Evolutionary conservation across 2,888 invertebrate species (phyloP).

Genomic region (Cerastoderma edule): DNA sequence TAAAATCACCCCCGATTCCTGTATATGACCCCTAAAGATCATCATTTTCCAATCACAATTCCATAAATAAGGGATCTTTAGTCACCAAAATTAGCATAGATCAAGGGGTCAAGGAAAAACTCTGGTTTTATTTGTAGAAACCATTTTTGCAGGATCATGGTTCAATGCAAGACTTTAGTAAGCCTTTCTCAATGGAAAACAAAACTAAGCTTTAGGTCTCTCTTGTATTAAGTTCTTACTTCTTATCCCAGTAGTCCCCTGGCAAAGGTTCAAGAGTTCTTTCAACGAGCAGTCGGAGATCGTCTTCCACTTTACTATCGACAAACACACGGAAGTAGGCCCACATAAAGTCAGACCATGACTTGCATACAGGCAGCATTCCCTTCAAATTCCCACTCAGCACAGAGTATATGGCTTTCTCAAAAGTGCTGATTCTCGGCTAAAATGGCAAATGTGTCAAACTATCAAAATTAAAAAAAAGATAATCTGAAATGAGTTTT

Average conservation of each 20-base stretch:
- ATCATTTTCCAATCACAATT: too few relatives aligned
- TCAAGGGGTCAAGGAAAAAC: too few relatives aligned
- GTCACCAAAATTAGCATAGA: too few relatives aligned
- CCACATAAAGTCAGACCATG: conserved; percentile 97
- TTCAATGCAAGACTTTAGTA: too few relatives aligned
- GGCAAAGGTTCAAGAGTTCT: conserved; percentile 76
- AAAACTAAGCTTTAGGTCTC: too few relatives aligned
- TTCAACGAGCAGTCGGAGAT: conserved; percentile 87
- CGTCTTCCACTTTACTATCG: conserved; percentile 91
- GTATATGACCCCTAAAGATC: too few relatives aligned
- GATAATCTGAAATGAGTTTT: too few relatives aligned
- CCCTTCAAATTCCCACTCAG: conserved; percentile 93
- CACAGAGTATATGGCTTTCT: conserved; percentile 89
- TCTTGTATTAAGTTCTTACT: conserved; percentile 61
- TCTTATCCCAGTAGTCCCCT: conserved; percentile 75
- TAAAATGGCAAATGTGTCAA: too few relatives aligned
- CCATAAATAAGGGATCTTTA: not conserved
- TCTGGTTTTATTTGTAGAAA: too few relatives aligned
- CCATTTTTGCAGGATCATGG: too few relatives aligned
- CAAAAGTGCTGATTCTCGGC: conserved; percentile 78
- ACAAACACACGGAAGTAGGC: conserved; percentile 91
- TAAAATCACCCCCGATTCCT: not conserved
- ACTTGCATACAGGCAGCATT: conserved; percentile 90
- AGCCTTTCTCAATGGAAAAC: too few relatives aligned
- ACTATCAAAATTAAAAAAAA: too few relatives aligned